phyloP scores from a whole-genome alignment of 2,113 vertebrate genomes.

The Okapia johnstoni region DNA sequence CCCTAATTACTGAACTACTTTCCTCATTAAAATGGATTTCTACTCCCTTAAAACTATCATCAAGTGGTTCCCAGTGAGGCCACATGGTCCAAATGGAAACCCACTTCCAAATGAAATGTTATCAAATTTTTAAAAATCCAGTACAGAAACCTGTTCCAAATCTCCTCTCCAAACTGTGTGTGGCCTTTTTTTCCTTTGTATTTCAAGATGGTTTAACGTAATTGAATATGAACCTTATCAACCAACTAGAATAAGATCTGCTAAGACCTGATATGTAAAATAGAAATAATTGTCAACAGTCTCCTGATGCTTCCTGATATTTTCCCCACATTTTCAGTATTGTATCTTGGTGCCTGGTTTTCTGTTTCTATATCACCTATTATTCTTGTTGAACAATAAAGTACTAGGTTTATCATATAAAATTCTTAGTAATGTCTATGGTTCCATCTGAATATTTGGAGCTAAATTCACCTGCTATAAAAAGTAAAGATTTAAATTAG shows the following conservation, averaged over 20 bases:
- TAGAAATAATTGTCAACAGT: background rate
- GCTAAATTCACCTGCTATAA: background rate
- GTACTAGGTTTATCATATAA: background rate
- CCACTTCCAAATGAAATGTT: background rate
- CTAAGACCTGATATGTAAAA: background rate
- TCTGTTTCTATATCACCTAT: background rate
- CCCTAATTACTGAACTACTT: background rate
- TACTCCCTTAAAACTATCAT: background rate
- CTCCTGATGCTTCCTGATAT: background rate
- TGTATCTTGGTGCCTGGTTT: background rate
- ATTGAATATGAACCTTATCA: background rate
- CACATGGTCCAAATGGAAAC: background rate
- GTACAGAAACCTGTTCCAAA: background rate
- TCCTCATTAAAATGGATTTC: background rate
- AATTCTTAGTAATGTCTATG: background rate
- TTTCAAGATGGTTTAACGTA: background rate
- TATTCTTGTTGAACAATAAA: background rate
- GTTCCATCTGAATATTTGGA: background rate
- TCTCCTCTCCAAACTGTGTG: background rate
- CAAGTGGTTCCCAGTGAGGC: background rate
- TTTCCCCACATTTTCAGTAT: background rate
- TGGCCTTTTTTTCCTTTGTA: background rate
- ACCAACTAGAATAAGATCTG: background rate
- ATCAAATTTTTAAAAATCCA: slow-evolving; percentile 25
- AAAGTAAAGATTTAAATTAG: background rate